phyloP scores from a whole-genome alignment of 2,797 vertebrate species.

The Betta splendens region DNA sequence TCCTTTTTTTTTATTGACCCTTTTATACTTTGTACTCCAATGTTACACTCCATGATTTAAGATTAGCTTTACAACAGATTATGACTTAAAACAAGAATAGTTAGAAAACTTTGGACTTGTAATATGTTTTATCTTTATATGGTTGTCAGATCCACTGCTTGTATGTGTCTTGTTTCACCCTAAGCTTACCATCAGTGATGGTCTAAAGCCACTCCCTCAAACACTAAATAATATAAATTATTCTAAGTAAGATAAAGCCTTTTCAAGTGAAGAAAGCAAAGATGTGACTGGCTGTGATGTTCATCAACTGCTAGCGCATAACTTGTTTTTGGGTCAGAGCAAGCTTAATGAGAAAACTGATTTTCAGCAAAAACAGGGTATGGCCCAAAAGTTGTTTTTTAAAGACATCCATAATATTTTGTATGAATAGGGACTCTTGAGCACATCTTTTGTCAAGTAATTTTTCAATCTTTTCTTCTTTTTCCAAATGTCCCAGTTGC shows the following conservation, averaged over 20 bases:
- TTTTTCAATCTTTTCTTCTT: not conserved
- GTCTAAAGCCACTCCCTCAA: not conserved
- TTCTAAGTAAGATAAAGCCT: not conserved
- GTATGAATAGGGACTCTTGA: not conserved
- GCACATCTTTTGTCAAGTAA: not conserved
- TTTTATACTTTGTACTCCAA: not conserved
- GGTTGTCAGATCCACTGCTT: not conserved
- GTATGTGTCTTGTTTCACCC: not conserved
- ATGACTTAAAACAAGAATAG: not conserved
- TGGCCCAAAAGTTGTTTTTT: no score
- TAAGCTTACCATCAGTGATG: not conserved
- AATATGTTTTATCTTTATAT: not conserved
- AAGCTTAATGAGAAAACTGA: not conserved
- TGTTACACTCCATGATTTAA: not conserved
- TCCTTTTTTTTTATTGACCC: not conserved
- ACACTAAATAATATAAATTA: no score
- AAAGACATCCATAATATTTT: not conserved
- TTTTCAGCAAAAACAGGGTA: not conserved
- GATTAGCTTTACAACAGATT: not conserved
- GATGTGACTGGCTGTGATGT: not conserved
- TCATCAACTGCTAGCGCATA: no score
- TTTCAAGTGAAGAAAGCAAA: not conserved
- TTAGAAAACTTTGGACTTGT: not conserved
- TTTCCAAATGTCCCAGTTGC: not conserved
- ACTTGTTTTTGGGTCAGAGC: not conserved